phyloP scores from a whole-genome alignment of 1,140 invertebrate genomes.

The Panagrolaimus sp. region DNA sequence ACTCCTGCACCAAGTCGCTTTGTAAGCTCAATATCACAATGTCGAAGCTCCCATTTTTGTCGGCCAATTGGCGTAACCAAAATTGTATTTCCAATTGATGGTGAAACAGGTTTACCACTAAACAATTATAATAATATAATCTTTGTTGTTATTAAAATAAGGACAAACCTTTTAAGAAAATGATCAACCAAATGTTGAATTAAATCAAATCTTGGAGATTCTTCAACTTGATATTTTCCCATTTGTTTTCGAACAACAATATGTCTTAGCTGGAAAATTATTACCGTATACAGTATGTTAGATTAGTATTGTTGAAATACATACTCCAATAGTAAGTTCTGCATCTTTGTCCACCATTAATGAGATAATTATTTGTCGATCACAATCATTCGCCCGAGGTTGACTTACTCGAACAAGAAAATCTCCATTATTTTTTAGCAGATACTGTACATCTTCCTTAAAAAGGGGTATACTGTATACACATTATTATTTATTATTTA shows the following conservation, averaged over 20 bases:
- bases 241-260: not conserved
- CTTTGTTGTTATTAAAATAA: too few relatives aligned
- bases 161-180: too few relatives aligned
- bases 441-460: not conserved
- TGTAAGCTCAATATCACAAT: conserved; percentile 1
- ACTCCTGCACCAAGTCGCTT: not conserved
- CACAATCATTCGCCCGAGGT: not conserved
- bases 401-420: not conserved
- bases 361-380: conserved; percentile 7
- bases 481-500: too few relatives aligned
- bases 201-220: not conserved
- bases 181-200: not conserved
- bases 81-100: not conserved
- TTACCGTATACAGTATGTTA: not conserved
- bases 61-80: not conserved
- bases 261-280: not conserved
- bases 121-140: not conserved
- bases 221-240: conserved; percentile 16
- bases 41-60: conserved; percentile 8
- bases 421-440: conserved; percentile 11
- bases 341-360: not conserved
- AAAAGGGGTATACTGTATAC: too few relatives aligned
- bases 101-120: not conserved
- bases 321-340: not conserved
- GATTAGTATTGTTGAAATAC: not conserved